Conservation (phyloP, 2,888 invertebrate genomes). For the Troilus luridus region DNA sequence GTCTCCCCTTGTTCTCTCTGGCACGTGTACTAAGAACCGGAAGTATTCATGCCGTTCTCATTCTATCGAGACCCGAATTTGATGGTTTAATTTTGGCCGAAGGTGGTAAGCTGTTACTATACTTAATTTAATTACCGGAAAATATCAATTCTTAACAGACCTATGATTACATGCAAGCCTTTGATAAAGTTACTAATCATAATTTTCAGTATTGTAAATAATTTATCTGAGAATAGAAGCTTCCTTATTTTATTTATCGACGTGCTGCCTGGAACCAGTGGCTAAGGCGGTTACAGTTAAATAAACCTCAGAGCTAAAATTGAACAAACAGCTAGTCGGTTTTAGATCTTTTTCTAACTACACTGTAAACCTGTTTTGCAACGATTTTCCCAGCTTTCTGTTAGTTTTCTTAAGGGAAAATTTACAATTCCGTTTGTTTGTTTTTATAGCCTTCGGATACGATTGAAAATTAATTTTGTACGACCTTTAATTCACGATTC, state of each 20-base stretch:
- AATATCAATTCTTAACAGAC: too few species aligned
- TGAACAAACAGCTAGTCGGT: constrained; percentile 6
- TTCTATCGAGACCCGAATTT: not conserved
- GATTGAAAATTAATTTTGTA: constrained; percentile 25
- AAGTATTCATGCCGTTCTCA: not conserved
- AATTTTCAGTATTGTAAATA: not conserved
- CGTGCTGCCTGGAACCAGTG: not conserved
- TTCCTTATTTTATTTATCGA: constrained; percentile 9
- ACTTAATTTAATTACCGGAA: too few species aligned
- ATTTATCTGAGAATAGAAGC: not conserved
- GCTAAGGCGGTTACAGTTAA: not conserved
- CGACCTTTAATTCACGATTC: not conserved
- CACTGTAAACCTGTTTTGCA: not conserved
- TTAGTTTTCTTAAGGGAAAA: constrained; percentile 25
- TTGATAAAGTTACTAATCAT: not conserved
- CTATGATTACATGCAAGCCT: not conserved
- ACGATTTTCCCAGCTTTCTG: constrained; percentile 32
- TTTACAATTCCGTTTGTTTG: not conserved
- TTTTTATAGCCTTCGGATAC: not conserved
- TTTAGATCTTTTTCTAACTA: constrained; percentile 13
- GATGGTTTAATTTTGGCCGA: not conserved
- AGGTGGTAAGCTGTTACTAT: too few species aligned
- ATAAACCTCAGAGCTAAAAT: constrained; percentile 7
- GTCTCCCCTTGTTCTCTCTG: not conserved
- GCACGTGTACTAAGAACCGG: not conserved